Percentiles rank a stretch among this genome's conserved stretches.
Conservation (phyloP, 2,888 invertebrate genomes). For the Halictus quadricinctus region DNA sequence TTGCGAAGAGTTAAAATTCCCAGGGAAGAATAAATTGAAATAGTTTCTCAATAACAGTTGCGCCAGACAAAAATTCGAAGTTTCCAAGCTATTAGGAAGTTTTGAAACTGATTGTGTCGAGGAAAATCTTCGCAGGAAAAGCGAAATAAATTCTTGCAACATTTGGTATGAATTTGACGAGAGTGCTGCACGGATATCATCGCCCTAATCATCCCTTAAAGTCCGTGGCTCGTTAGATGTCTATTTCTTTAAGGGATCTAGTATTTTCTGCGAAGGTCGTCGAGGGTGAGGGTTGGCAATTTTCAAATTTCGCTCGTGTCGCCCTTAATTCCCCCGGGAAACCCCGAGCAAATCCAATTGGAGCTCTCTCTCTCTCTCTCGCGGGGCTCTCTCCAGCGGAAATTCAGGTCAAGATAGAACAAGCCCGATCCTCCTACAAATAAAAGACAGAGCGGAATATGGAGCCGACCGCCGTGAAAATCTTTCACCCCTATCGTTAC, state of each 20-base stretch:
- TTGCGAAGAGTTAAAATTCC: background rate
- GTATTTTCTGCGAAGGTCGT: background rate
- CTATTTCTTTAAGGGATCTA: background rate
- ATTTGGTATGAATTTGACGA: background rate
- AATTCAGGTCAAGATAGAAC: conserved; percentile 20
- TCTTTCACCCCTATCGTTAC: conserved; percentile 27
- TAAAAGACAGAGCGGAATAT: conserved; percentile 20
- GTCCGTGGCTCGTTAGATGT: background rate
- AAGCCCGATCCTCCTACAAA: conserved; percentile 6
- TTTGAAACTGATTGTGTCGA: background rate
- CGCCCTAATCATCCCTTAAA: background rate
- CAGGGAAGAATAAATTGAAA: background rate
- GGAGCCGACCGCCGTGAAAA: conserved; percentile 11
- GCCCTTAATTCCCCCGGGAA: background rate
- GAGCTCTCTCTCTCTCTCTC: background rate
- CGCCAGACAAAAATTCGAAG: background rate
- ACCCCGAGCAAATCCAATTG: conserved; percentile 12
- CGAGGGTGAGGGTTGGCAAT: background rate
- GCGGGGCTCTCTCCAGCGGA: background rate
- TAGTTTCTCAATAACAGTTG: background rate
- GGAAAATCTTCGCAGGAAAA: background rate
- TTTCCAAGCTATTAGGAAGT: background rate
- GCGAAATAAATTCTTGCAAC: background rate
- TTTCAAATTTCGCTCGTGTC: background rate
- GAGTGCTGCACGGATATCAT: background rate